Evolutionary conservation across 2,113 vertebrate genomes (phyloP).

Genomic region (Dendropsophus ebraccatus): DNA sequence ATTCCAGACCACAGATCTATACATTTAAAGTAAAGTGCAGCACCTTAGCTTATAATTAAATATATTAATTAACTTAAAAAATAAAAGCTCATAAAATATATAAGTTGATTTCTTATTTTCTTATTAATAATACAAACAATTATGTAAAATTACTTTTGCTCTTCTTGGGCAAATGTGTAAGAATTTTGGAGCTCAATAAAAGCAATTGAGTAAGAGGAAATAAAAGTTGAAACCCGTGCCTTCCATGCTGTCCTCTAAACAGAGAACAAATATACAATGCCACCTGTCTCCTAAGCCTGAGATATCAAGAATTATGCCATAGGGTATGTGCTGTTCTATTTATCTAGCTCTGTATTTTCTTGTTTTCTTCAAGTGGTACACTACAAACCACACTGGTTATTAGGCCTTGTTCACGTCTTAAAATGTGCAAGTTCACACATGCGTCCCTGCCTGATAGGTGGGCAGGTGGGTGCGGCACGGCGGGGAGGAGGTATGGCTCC

Average conservation of each 20-base stretch:
- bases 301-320: too few species aligned
- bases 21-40: conserved; percentile 10
- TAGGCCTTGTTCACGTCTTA: background rate
- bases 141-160: background rate
- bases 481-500: too few species aligned
- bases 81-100: background rate
- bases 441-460: too few species aligned
- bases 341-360: background rate
- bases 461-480: too few species aligned
- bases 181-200: too few species aligned
- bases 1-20: background rate
- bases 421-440: too few species aligned
- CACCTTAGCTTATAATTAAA: background rate
- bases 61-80: background rate
- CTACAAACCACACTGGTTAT: background rate
- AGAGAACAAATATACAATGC: background rate
- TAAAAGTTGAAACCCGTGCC: background rate
- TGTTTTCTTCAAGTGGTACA: background rate
- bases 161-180: too few species aligned
- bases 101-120: too few species aligned
- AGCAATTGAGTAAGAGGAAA: background rate
- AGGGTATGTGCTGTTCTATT: too few species aligned
- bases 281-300: too few species aligned
- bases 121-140: background rate
- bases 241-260: background rate